Evolutionary conservation across 1,140 invertebrate genomes (phyloP).

Genomic region (Uloborus diversus): DNA sequence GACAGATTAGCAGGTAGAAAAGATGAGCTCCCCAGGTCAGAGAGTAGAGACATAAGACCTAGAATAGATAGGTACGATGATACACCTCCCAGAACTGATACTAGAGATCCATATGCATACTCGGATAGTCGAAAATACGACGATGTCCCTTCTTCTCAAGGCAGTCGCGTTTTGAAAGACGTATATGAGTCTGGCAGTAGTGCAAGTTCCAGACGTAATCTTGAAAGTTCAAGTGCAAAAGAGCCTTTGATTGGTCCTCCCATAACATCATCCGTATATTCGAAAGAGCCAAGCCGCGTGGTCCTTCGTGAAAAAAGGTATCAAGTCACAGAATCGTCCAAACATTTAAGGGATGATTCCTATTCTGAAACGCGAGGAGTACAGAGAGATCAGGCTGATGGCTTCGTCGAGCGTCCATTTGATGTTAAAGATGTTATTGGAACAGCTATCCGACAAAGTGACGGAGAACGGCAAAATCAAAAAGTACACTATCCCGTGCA

Average conservation of each 20-base stretch:
- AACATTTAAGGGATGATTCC: not conserved
- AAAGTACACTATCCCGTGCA: slow-evolving; percentile 35
- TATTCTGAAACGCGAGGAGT: not conserved
- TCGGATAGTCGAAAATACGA: no score
- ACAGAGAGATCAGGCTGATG: not conserved
- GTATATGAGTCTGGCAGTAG: no score
- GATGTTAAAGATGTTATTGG: slow-evolving; percentile 37
- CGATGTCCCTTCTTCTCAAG: no score
- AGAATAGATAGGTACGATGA: not conserved
- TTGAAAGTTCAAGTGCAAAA: not conserved
- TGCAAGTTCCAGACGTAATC: no score
- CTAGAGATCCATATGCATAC: not conserved
- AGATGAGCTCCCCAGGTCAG: not conserved
- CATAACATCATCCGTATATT: not conserved
- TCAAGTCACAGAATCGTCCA: not conserved
- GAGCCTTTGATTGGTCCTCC: not conserved
- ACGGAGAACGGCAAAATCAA: not conserved
- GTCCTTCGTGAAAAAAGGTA: not conserved
- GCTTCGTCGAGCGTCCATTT: not conserved
- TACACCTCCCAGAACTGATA: not conserved
- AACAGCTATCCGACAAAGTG: slow-evolving; percentile 2
- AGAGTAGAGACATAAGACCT: not conserved
- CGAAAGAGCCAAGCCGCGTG: not conserved
- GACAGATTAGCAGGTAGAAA: not conserved
- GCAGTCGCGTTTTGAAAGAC: no score